Evolutionary conservation across 2,113 vertebrate genomes (phyloP), one percentile per base, ranked within the genome.

Genomic region (Mustelus asterias): DNA sequence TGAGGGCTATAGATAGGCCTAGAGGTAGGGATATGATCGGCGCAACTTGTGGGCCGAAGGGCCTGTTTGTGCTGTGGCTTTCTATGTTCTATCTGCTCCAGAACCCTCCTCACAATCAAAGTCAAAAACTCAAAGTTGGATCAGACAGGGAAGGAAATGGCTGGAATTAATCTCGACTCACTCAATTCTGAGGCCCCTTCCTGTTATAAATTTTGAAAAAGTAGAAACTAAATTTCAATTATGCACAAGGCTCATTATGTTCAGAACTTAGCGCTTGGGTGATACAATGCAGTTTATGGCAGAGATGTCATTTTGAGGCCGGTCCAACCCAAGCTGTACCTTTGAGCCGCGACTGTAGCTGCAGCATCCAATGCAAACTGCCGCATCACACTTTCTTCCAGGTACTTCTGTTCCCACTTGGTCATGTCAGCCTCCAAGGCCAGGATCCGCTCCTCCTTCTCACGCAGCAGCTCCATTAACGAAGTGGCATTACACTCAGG

Each of bases 361-460:
- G 99, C 99, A 0, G 99, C 98, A 96, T 99, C 99, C 96, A 99
- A 97, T 90, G 99, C 99, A 85, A 99, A 99, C 97, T 99, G 99
- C 96, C 99, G 98, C 99, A 99, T 99, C 96, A 99, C 99, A 0
- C 98, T 99, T 97, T 99, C 99, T 96, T 99, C 99, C 97, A 99
- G 97, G 96, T 99, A 99, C 26, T 99, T 99, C 97, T 99, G 99
- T 80, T 99, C 99, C 99, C 99, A 99, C 96, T 99, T 99, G 95
- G 99, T 99, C 99, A 99, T 99, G 97, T 99, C 99, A 0, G 99
- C 99, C 97, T 99, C 99, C 97, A 99, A 97, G 58, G 99, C 99
- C 67, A 99, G 97, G 96, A 99, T 99, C 54, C 99, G 97, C 96
- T 99, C 99, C 16, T 99, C 99, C 96, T 99, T 99, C 97, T 99